Evolutionary conservation across 2,888 invertebrate species (phyloP).

Genomic region (Mermis nigrescens): DNA sequence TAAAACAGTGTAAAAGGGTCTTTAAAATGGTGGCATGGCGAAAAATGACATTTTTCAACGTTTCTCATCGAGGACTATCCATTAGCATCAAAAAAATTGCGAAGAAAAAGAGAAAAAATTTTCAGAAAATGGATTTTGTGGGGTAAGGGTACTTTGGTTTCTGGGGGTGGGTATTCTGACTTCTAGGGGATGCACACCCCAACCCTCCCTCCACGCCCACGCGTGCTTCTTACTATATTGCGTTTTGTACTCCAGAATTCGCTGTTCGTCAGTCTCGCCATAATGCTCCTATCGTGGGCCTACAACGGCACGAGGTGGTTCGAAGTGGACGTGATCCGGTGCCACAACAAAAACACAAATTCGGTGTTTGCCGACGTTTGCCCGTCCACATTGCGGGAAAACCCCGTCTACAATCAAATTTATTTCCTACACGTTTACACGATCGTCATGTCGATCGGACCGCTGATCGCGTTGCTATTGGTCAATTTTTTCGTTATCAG

Average conservation of each 20-base stretch:
- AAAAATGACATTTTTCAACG: no score
- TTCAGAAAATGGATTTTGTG: no score
- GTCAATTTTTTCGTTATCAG: slow-evolving; percentile 6
- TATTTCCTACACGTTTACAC: slow-evolving; percentile 11
- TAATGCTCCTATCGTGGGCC: slow-evolving; percentile 22
- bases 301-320: slow-evolving; percentile 30
- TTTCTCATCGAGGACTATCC: no score
- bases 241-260: slow-evolving; percentile 16
- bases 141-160: no score
- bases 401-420: slow-evolving; percentile 17
- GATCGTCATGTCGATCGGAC: slow-evolving; percentile 9
- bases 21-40: no score
- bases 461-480: slow-evolving; percentile 9
- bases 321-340: slow-evolving; percentile 24
- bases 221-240: background rate
- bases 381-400: slow-evolving; percentile 16
- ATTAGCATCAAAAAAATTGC: no score
- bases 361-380: slow-evolving; percentile 23
- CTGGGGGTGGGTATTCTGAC: no score
- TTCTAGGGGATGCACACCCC: no score
- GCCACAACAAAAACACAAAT: slow-evolving; percentile 22
- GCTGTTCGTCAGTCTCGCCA: slow-evolving; percentile 15
- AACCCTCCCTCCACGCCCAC: no score
- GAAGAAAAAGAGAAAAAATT: no score
- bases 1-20: no score